Evolutionary conservation across 2,113 vertebrate genomes (phyloP), one percentile per base, ranked within the genome.

Genomic region (Cheilinus undulatus): DNA sequence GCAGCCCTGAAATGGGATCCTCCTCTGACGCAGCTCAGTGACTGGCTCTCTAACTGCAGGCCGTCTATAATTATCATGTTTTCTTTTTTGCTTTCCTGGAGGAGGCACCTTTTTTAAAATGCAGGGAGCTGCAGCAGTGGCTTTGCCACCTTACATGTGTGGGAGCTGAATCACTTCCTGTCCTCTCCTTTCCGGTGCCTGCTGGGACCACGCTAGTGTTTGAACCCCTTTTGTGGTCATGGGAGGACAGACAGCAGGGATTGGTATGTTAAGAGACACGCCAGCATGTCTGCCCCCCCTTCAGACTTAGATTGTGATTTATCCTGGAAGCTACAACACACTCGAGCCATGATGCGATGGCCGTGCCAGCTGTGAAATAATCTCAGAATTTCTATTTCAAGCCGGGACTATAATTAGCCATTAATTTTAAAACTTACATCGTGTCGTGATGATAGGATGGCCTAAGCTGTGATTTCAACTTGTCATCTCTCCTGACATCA

Each of bases 191-290:
- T 64, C 53, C 32, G 17, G 73, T 27, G 60, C 60, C 32, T 51
- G 49, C 54, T 15, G 59, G 42, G 49, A 60, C 46, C 20, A 63
- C n/a, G 5, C 50, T 22, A 40, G 61, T 17, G 14, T 69, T 58
- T 40, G 60, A 84, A 76, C 52, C 89, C 91, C 92, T 91, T 92
- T 88, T 92, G 77, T 91, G 91, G 90, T 87, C 79, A 86, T 87
- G 54, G 52, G 23, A 63, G 50, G 64, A 57, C 23, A 40, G 60
- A 40, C 77, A 3, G 10, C 28, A 19, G 11, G 36, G 20, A 40
- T 26, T 60, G 73, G 73, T 62, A 57, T 71, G 40, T 64, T 46
- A n/a, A 61, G 66, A 62, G 50, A 73, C 67, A 73, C 1, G 28
- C 66, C 28, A 30, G 34, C 51, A 5, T 68, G 50, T 60, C 69